Evolutionary conservation across 2,888 invertebrate species (phyloP), one percentile per base, ranked within the genome.

Genomic region (Drosophila mulleri): DNA sequence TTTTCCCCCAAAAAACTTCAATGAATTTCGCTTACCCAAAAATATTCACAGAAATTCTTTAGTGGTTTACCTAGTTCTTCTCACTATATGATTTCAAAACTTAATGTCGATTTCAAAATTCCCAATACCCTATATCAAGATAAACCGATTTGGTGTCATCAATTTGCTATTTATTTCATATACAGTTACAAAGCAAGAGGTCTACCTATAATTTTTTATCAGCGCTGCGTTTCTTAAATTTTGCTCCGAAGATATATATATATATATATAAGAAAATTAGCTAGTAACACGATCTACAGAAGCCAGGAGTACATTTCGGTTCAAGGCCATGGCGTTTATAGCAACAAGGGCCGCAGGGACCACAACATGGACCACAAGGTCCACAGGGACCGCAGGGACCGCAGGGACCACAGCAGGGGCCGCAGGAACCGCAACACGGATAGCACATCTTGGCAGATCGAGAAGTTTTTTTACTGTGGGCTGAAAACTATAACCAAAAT

Each of bases 171-270:
- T 50, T 50, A 50, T 50, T 50, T 35, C 3, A 20, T 50, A 35
- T 50, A 50, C 50, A 50, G 50, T 50, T 50, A 50, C 50, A 50
- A 50, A 20, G 50, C 18, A 50, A 50, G 32, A 50, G 50, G 32
- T 50, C 18, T 18, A 18, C 3, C 47, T 2, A 47, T 32, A 18
- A 50, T 12, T 32, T 14, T 50, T 50, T 12, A 8, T 50, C 7
- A 20, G 48, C 14, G 14, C 3, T 29, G 50, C 32, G 20, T 2
- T 14, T 18, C 0, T 20, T 6, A 50, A 20, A 32, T 35, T 50
- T 53, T 2, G 53, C 16, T 23, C 23, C 9, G 37, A 52, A 37
- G 7, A 11, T 35, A 11, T 42, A 18, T 18, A 11, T 42, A 37
- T 3, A 11, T 35, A 11, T 42, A 18, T 18, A 11, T 42, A 44